Evolutionary conservation across 2,113 vertebrate genomes (phyloP).

Genomic region (Vanacampus margaritifer): DNA sequence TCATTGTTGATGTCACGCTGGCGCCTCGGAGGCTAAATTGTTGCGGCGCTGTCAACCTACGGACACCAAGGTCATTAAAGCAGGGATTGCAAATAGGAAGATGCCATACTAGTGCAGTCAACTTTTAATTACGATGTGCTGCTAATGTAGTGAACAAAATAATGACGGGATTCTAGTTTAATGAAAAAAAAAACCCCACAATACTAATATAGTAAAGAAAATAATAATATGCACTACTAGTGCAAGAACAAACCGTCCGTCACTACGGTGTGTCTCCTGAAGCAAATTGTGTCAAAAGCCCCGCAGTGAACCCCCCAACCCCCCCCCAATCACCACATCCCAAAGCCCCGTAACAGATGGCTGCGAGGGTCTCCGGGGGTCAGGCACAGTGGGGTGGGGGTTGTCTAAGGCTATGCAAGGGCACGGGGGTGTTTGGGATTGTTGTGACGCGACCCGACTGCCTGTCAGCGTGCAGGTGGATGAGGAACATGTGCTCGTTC

Average conservation of each 20-base stretch:
- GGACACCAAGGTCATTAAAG: neutral
- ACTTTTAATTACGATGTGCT: no score
- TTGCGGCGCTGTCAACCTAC: conserved; percentile 29
- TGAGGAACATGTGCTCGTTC: conserved; percentile 50
- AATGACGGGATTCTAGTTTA: no score
- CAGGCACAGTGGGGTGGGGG: conserved; percentile 35
- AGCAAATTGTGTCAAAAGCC: neutral
- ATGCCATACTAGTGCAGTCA: no score
- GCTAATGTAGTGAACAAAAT: no score
- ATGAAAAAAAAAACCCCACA: no score
- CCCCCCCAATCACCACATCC: conserved; percentile 49
- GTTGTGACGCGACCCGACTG: conserved; percentile 64
- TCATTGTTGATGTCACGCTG: conserved; percentile 54
- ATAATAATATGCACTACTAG: no score
- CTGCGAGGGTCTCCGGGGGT: conserved; percentile 51
- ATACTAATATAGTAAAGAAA: no score
- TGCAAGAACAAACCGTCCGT: no score
- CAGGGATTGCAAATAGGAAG: no score
- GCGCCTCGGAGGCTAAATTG: conserved; percentile 45
- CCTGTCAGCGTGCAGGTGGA: conserved; percentile 66
- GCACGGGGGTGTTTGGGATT: conserved; percentile 62
- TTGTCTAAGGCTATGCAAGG: conserved; percentile 53
- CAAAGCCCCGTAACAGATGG: conserved; percentile 66
- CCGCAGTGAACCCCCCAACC: conserved; percentile 3
- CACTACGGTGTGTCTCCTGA: no score